A percentile compares a stretch with the other conserved stretches of the same genome.
Conservation (phyloP, 2,888 invertebrate species). For the Drosophila infuscata region DNA sequence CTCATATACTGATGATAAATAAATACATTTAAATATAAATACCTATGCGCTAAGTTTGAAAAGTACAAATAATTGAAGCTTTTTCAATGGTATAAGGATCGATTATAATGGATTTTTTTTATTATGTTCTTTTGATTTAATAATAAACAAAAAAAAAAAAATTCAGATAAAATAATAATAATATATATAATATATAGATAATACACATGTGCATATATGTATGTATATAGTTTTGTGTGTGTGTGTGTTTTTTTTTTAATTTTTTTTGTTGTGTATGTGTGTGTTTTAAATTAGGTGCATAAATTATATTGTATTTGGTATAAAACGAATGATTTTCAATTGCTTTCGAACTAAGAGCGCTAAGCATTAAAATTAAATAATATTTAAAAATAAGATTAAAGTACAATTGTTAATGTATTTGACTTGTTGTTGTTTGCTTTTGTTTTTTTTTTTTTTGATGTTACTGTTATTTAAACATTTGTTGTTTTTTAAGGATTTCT, state of each 20-base stretch:
- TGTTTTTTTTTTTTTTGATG: slow-evolving; percentile 7
- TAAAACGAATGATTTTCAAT: slow-evolving; percentile 70
- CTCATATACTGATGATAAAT: neutral
- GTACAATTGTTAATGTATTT: slow-evolving; percentile 63
- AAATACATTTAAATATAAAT: neutral
- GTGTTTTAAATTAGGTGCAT: slow-evolving; percentile 63
- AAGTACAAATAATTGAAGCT: neutral
- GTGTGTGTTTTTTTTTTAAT: slow-evolving; percentile 8
- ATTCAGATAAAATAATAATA: slow-evolving; percentile 50
- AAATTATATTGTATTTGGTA: slow-evolving; percentile 76
- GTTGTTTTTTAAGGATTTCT: slow-evolving; percentile 41
- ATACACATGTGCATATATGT: slow-evolving; percentile 59
- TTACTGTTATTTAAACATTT: slow-evolving; percentile 1
- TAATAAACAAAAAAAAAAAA: slow-evolving; percentile 43
- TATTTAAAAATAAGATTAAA: slow-evolving; percentile 48
- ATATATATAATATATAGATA: slow-evolving; percentile 69
- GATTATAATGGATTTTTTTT: slow-evolving; percentile 45
- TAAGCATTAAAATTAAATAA: slow-evolving; percentile 73
- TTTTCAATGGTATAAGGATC: slow-evolving; percentile 1
- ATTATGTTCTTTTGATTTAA: slow-evolving; percentile 43
- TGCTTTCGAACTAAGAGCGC: slow-evolving; percentile 60
- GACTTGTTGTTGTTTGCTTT: slow-evolving; percentile 61
- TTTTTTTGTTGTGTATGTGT: slow-evolving; percentile 33
- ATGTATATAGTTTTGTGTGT: slow-evolving; percentile 31
- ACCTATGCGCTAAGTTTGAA: neutral